Evolutionary conservation across 2,797 vertebrate species (phyloP).

Genomic region (Morelia viridis): DNA sequence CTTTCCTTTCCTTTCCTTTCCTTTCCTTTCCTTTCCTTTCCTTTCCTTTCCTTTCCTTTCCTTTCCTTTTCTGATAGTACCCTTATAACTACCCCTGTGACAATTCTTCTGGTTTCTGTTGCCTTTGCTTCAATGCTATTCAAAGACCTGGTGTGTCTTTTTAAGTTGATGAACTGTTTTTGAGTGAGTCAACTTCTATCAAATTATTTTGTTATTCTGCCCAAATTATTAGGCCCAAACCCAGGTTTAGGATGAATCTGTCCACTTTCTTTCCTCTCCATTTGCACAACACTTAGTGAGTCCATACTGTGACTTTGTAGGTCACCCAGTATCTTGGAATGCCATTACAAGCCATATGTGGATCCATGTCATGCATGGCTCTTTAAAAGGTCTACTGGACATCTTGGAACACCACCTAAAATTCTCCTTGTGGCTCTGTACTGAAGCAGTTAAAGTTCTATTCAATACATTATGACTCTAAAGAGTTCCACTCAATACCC

Average conservation of each 20-base stretch:
- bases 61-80: not conserved
- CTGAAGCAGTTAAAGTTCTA: not conserved
- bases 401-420: not conserved
- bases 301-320: not conserved
- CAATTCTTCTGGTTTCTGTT: not conserved
- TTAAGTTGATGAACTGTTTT: not conserved
- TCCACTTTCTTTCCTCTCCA: not conserved
- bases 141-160: not conserved
- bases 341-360: not conserved
- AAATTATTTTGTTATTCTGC: not conserved
- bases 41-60: not conserved
- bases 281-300: not conserved
- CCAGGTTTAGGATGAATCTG: not conserved
- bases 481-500: not conserved
- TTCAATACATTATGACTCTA: not conserved
- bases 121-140: not conserved
- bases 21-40: not conserved
- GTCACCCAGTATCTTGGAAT: not conserved
- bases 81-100: too few relatives aligned
- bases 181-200: not conserved
- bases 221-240: not conserved
- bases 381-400: not conserved
- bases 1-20: not conserved
- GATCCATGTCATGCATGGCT: not conserved
- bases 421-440: not conserved